Evolutionary conservation across 2,888 invertebrate genomes (phyloP).

Genomic region (Herminia tarsipennalis): DNA sequence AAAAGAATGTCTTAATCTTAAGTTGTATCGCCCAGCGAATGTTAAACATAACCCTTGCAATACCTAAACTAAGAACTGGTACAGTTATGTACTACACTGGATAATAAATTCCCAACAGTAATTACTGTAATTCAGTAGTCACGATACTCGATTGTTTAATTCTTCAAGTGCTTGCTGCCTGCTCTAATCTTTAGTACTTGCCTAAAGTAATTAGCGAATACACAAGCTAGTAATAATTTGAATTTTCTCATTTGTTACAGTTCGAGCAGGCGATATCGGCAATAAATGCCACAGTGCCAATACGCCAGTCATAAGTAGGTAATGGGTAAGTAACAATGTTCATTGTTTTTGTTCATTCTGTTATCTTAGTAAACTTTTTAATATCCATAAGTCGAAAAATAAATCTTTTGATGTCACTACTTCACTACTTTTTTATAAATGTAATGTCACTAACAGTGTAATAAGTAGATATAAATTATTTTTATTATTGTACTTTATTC

Average conservation of each 20-base stretch:
- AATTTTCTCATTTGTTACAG: conserved; percentile 47
- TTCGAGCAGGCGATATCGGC: conserved; percentile 24
- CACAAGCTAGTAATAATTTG: conserved; percentile 21
- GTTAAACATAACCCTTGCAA: too few relatives aligned
- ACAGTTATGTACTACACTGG: neutral
- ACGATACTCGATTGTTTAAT: conserved; percentile 28
- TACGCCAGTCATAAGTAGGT: conserved; percentile 21
- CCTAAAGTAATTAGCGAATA: conserved; percentile 34
- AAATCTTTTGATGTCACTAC: too few relatives aligned
- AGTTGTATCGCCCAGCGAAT: too few relatives aligned
- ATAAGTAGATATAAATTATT: too few relatives aligned
- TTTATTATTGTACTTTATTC: too few relatives aligned
- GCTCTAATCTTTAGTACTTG: conserved; percentile 19
- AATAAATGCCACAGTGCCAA: conserved; percentile 25
- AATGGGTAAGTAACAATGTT: conserved; percentile 47
- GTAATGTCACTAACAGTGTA: too few relatives aligned
- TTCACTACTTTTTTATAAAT: too few relatives aligned
- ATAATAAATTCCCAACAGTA: conserved; percentile 13
- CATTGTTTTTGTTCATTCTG: too few relatives aligned
- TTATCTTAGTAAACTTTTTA: too few relatives aligned
- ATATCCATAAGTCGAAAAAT: too few relatives aligned
- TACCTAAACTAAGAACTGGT: too few relatives aligned
- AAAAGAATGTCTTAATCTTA: too few relatives aligned
- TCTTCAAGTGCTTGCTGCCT: neutral
- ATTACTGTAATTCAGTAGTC: conserved; percentile 21